Base-by-base conservation (phyloP, 2,888 invertebrate species). In the Epirrhoe alternata region DNA sequence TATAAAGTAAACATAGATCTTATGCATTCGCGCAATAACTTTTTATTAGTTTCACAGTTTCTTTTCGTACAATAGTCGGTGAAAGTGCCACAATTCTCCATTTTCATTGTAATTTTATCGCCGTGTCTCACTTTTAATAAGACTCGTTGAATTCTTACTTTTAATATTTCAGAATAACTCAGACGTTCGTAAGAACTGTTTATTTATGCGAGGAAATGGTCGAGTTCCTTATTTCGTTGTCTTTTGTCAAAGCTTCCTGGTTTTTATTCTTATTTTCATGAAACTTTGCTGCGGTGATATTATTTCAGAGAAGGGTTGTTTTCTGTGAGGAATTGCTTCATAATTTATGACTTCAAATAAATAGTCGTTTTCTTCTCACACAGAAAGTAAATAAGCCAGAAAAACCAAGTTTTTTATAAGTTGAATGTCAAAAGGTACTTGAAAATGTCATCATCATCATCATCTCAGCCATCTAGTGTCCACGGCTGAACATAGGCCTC, bases 81-180 rank as follows among this genome's bases (percentile, higher is more conserved):
- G 74, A 74, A 73, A 74, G 74, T 69, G 70, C 55, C 35, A 17
- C 70, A 64, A 57, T 67, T 70, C 71, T 66, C 69, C 65, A 63
- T 69, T 72, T 71, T 69, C 70, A 71, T 73, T 70, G 74, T 72
- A 70, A 67, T 66, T 68, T 71, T 70, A 73, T 61, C 63, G 65
- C 66, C 66, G 65, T 52, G 61, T 42, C 61, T 65, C 58, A 66
- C 68, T 70, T 68, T 72, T 71, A 70, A 64, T 72, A 73, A 70
- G 60, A 64, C 64, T 68, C 68, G 59, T 45, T 35, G 68, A 55
- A 33, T 51, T 64, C 56, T 62, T 55, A 42, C 63, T 65, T 71
- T 73, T 63, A 64, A 68, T 69, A 62, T 65, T 71, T 62, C 60
- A 45, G 60, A 53, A 57, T 53, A 61, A 53, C 56, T 67, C 61